phyloP scores from a whole-genome alignment of 2,888 invertebrate species.

The Drosophila suboccidentalis region DNA sequence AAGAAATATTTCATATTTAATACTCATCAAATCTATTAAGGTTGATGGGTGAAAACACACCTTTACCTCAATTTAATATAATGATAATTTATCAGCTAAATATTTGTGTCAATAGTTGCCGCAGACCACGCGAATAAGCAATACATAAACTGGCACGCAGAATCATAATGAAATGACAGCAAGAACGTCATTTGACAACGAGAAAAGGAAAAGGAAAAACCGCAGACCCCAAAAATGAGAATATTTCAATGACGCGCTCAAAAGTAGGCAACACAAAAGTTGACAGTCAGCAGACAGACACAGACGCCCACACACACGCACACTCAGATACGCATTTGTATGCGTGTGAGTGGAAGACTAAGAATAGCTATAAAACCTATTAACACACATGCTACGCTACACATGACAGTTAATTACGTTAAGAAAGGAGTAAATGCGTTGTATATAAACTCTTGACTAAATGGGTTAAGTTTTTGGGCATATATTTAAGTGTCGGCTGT shows the following conservation, averaged over 20 bases:
- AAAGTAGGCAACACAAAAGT: conserved; percentile 70
- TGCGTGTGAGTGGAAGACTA: conserved; percentile 1
- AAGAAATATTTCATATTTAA: conserved; percentile 16
- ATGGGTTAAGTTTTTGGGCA: background rate
- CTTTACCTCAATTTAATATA: conserved; percentile 7
- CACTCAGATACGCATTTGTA: conserved; percentile 3
- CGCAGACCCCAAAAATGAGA: conserved; percentile 23
- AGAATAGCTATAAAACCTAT: conserved; percentile 17
- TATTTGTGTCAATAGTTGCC: conserved; percentile 42
- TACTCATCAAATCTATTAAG: conserved; percentile 10
- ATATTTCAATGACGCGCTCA: conserved; percentile 41
- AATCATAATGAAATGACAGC: conserved; percentile 43
- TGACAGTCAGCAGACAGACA: conserved; percentile 18
- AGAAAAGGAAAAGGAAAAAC: background rate
- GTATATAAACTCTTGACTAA: conserved; percentile 2
- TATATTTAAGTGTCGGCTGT: background rate
- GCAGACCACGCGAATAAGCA: conserved; percentile 62
- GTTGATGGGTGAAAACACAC: conserved; percentile 35
- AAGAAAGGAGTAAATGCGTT: conserved; percentile 6
- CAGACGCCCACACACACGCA: conserved; percentile 10
- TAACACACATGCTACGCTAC: conserved; percentile 8
- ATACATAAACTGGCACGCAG: conserved; percentile 53
- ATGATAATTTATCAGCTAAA: conserved; percentile 19
- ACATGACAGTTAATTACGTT: conserved; percentile 10
- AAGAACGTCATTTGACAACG: conserved; percentile 5